A percentile compares a stretch with the other conserved stretches of the same genome.
phyloP scores from a whole-genome alignment of 92 coral and sea anemone genomes.

The Ricordea florida region DNA sequence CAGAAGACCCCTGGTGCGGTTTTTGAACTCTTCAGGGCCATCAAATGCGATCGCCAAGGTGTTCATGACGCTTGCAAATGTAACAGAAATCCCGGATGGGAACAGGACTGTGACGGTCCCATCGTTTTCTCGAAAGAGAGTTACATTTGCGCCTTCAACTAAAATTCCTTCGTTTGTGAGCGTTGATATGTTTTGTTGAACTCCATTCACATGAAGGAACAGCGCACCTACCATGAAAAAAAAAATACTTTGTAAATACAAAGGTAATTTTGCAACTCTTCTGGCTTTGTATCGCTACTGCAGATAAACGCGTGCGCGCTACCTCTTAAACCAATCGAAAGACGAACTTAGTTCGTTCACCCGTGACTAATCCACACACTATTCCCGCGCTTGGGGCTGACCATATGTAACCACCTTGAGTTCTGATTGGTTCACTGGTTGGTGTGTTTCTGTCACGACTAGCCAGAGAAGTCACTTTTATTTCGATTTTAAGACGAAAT shows the following conservation, averaged over 20 bases:
- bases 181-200: background rate
- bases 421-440: no score
- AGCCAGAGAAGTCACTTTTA: no score
- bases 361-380: no score
- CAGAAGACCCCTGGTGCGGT: constrained; percentile 71
- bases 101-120: constrained; percentile 25
- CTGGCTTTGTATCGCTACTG: no score
- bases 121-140: constrained; percentile 11
- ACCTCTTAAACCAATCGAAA: no score
- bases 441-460: no score
- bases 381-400: no score
- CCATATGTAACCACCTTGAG: no score
- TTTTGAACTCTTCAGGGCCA: constrained; percentile 49
- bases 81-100: constrained; percentile 52
- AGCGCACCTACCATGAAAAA: background rate
- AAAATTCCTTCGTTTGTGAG: background rate
- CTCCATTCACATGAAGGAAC: constrained; percentile 8
- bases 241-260: background rate
- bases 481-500: no score
- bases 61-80: constrained; percentile 31
- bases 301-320: no score
- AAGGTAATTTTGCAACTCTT: no score
- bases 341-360: no score
- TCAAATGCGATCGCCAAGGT: constrained; percentile 52
- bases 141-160: constrained; percentile 5